Conservation (phyloP, 1,140 invertebrate genomes). For the Drosophila cardini region DNA sequence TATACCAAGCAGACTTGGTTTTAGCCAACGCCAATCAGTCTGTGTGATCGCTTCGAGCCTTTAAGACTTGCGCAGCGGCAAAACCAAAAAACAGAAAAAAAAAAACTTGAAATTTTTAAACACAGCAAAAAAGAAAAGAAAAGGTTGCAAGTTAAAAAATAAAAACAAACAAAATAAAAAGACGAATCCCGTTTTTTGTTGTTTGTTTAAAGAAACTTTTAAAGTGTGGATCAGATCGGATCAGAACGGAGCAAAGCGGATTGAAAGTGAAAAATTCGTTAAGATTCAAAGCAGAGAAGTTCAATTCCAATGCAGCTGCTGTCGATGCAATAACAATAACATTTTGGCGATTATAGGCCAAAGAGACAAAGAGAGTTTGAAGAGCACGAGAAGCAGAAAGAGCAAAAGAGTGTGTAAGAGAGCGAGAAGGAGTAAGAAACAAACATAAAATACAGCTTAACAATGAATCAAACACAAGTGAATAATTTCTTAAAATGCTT, state of each 20-base stretch:
- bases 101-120: conserved; percentile 14
- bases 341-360: conserved; percentile 49
- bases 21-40: conserved; percentile 58
- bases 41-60: conserved; percentile 62
- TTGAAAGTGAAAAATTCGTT: conserved; percentile 43
- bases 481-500: conserved; percentile 80
- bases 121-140: conserved; percentile 2
- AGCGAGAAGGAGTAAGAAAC: conserved; percentile 20
- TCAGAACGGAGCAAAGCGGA: not conserved
- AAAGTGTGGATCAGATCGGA: not conserved
- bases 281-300: conserved; percentile 22
- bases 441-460: conserved; percentile 40
- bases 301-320: conserved; percentile 33
- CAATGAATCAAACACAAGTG: conserved; percentile 80
- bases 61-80: conserved; percentile 44
- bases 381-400: no score
- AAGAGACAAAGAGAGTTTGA: conserved; percentile 18
- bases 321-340: conserved; percentile 29
- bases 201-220: conserved; percentile 21
- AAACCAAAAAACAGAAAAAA: conserved; percentile 20
- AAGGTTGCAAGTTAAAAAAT: conserved; percentile 7
- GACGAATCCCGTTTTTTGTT: conserved; percentile 34
- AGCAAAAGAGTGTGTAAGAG: not conserved
- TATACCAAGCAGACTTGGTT: conserved; percentile 20
- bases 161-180: not conserved